A percentile compares a stretch with the other conserved stretches of the same genome.
phyloP scores from a whole-genome alignment of 2,888 invertebrate species.

The Lepidocyrtoides sp. region DNA sequence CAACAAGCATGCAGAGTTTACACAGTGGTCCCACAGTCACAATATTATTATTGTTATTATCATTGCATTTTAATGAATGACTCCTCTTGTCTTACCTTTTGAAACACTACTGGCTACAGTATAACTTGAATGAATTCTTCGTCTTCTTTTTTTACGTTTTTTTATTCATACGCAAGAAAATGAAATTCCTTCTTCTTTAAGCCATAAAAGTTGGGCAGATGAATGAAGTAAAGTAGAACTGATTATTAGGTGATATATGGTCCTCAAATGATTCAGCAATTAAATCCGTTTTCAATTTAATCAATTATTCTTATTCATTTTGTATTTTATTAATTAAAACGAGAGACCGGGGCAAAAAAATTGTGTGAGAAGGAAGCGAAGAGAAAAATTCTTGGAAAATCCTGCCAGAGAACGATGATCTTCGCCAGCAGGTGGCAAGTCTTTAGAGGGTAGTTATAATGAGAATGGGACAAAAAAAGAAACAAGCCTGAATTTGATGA shows the following conservation, averaged over 20 bases:
- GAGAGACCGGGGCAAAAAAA: neutral
- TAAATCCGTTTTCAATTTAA: slow-evolving; percentile 43
- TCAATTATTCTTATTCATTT: slow-evolving; percentile 28
- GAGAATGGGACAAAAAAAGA: slow-evolving; percentile 18
- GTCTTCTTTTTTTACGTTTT: neutral
- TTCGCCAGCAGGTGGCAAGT: slow-evolving; percentile 28
- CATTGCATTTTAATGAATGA: slow-evolving; percentile 51
- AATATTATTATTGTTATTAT: slow-evolving; percentile 52
- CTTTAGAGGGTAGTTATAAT: slow-evolving; percentile 32
- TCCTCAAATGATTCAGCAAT: slow-evolving; percentile 71
- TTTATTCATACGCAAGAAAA: neutral
- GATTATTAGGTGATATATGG: slow-evolving; percentile 55
- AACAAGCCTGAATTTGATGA: slow-evolving; percentile 2
- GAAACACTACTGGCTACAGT: neutral
- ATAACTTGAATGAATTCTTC: too few relatives aligned
- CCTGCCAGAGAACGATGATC: slow-evolving; percentile 47
- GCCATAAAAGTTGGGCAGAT: neutral
- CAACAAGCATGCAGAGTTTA: slow-evolving; percentile 43
- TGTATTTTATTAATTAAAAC: slow-evolving; percentile 8
- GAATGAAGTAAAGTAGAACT: neutral
- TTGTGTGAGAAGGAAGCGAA: neutral
- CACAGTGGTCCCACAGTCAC: slow-evolving; percentile 44
- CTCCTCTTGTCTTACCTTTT: slow-evolving; percentile 35
- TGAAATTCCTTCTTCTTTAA: neutral
- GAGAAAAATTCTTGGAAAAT: slow-evolving; percentile 51